Base-by-base conservation (phyloP, 2,797 vertebrate species). In the Sciurus carolinensis region DNA sequence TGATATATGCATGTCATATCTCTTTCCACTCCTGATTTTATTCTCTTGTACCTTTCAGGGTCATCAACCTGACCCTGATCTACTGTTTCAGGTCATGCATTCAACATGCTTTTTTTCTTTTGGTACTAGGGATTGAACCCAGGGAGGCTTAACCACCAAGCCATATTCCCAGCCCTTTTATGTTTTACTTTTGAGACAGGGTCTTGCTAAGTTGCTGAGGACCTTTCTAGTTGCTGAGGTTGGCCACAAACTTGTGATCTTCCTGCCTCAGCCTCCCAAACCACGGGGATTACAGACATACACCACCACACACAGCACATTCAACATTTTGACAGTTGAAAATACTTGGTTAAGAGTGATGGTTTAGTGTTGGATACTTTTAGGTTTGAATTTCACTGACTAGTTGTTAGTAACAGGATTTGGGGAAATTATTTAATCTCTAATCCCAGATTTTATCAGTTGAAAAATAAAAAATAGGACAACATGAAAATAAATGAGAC, bases 341-440 rank as follows among this genome's bases (percentile, higher is more conserved):
- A 88, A 76, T 64, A 81, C 62, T 80, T 86, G 17, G 26, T 92
- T 73, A 92, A 71, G n/a, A 95, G 39, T 44, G 76, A 54, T 47
- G 24, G n/a, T 44, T 91, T 64, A 62, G 30, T 67, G 30, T 79
- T 83, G 59, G 42, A 57, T 11, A 92, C 54, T 85, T 90, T 87
- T 77, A 77, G 24, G 20, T 90, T 94, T 97, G 30, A 76, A 54
- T 81, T 18, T 83, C 71, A 93, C 3, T 87, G 44, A 95, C 13
- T 30, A 87, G 83, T 76, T 80, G 83, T 81, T 69, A 77, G 62
- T 59, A 66, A 88, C n/a, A 3, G 52, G 67, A 90, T 82, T 77
- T 50, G 7, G 33, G n/a, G 15, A 95, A 96, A 67, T 82, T 90
- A 77, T 85, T 97, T 90, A 94, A 59, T 20, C 30, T 76, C 7